These are phyloP conservation scores for Leptopterna dolabrata DNA, from an alignment of 2,888 invertebrate species.

Conservation along the genomic window DNA sequence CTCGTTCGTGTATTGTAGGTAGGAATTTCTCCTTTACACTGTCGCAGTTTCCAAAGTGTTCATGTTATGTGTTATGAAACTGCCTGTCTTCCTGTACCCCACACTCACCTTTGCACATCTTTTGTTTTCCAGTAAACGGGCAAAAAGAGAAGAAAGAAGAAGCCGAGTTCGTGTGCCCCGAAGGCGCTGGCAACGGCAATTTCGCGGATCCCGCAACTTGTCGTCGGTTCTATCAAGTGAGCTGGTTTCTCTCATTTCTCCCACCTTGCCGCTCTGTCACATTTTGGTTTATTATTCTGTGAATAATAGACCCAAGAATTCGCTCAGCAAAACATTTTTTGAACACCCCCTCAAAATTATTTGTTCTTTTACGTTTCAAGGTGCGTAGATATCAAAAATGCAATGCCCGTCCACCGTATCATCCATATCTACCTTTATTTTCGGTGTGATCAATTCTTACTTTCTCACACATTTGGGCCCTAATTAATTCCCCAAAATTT, in stretches of 20 bases:
- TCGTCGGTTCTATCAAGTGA: constrained; percentile 88
- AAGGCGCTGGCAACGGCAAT: constrained; percentile 85
- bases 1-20: too few relatives aligned
- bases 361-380: too few relatives aligned
- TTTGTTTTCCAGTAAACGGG: constrained; percentile 55
- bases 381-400: too few relatives aligned
- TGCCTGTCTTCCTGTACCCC: not conserved
- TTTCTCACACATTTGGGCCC: not conserved
- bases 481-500: too few relatives aligned
- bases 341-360: too few relatives aligned
- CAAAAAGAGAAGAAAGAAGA: constrained; percentile 66
- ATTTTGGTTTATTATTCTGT: too few relatives aligned
- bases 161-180: constrained; percentile 83
- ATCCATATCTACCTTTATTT: too few relatives aligned
- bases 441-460: not conserved
- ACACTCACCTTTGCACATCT: not conserved
- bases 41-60: too few relatives aligned
- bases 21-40: not conserved
- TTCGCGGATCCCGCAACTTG: constrained; percentile 91
- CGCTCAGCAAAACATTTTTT: too few relatives aligned
- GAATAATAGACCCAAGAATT: too few relatives aligned
- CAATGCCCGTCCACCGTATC: too few relatives aligned
- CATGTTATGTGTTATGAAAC: too few relatives aligned
- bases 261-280: not conserved
- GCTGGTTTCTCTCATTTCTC: constrained; percentile 41